Percentiles rank a stretch among this genome's conserved stretches.
phyloP scores from a whole-genome alignment of 2,888 invertebrate genomes.

The Lasioglossum lativentre region DNA sequence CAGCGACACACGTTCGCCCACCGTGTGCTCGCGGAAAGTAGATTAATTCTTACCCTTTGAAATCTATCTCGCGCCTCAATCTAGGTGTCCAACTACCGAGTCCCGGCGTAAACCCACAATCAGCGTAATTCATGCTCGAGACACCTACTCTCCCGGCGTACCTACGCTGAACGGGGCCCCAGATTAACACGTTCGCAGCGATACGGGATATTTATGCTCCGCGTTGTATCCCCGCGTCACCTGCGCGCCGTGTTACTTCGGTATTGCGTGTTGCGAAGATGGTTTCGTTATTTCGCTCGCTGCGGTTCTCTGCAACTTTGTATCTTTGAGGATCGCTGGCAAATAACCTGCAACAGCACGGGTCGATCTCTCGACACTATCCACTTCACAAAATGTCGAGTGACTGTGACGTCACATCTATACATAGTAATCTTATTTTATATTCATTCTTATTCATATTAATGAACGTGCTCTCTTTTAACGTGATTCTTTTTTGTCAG shows the following conservation, averaged over 20 bases:
- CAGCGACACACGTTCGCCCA: not conserved
- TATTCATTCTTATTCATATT: too few relatives aligned
- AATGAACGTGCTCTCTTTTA: too few relatives aligned
- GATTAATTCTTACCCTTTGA: slow-evolving; percentile 15
- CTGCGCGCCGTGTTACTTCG: not conserved
- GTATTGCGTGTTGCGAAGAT: not conserved
- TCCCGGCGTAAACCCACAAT: slow-evolving; percentile 9
- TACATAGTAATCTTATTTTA: too few relatives aligned
- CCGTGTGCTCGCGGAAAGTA: not conserved
- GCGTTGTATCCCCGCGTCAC: not conserved
- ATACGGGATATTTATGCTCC: slow-evolving; percentile 13
- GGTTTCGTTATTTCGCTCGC: not conserved
- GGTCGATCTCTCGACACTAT: not conserved
- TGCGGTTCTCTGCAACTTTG: not conserved
- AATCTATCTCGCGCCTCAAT: slow-evolving; percentile 1
- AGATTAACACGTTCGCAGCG: slow-evolving; percentile 11
- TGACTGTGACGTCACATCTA: not conserved
- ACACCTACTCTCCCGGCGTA: slow-evolving; percentile 3
- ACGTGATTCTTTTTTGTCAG: too few relatives aligned
- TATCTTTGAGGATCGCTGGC: not conserved
- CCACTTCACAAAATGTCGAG: not conserved
- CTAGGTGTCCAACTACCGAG: slow-evolving; percentile 11
- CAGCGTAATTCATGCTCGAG: not conserved
- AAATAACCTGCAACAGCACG: not conserved
- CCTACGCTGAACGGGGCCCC: not conserved